These are phyloP conservation scores for Porites divaricata DNA, from an alignment of 92 coral and sea anemone species.

Conservation along the genomic window DNA sequence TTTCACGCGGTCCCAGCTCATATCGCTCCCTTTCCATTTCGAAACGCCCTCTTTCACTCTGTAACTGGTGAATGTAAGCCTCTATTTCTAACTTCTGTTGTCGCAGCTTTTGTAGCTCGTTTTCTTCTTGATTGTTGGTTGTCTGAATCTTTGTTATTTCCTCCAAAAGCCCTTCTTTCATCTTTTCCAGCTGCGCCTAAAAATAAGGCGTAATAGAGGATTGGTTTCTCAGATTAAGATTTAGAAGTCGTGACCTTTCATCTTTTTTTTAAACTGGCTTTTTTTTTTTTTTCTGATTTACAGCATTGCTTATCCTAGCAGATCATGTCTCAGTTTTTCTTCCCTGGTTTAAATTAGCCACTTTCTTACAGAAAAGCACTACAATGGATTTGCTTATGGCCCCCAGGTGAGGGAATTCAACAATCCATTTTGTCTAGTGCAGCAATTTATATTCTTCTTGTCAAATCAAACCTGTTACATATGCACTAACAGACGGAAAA, in stretches of 20 bases:
- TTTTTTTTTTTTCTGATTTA: too few relatives aligned
- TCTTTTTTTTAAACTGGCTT: too few relatives aligned
- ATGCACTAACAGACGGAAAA: too few relatives aligned
- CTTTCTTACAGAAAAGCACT: too few relatives aligned
- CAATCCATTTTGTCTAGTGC: too few relatives aligned
- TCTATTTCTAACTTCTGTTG: slow-evolving; percentile 62
- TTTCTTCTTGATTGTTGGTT: slow-evolving; percentile 76
- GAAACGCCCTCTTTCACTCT: slow-evolving; percentile 12
- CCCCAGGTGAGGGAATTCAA: too few relatives aligned
- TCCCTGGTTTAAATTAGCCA: too few relatives aligned
- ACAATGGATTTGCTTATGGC: too few relatives aligned
- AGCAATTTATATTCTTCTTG: too few relatives aligned
- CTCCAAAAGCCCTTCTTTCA: slow-evolving; percentile 68
- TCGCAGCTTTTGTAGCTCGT: slow-evolving; percentile 71
- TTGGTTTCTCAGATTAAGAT: background rate
- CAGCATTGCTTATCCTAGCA: too few relatives aligned
- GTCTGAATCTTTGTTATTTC: slow-evolving; percentile 82
- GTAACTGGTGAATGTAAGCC: slow-evolving; percentile 43
- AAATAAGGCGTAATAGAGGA: background rate
- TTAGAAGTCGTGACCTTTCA: background rate
- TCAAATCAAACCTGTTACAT: too few relatives aligned
- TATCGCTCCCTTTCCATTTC: slow-evolving; percentile 1
- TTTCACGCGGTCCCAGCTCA: background rate
- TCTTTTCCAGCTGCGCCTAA: slow-evolving; percentile 28
- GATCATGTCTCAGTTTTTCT: too few relatives aligned